These are phyloP conservation scores for Gymnopithys bicolor DNA, from an alignment of 2,797 vertebrate genomes.

Conservation along the genomic window DNA sequence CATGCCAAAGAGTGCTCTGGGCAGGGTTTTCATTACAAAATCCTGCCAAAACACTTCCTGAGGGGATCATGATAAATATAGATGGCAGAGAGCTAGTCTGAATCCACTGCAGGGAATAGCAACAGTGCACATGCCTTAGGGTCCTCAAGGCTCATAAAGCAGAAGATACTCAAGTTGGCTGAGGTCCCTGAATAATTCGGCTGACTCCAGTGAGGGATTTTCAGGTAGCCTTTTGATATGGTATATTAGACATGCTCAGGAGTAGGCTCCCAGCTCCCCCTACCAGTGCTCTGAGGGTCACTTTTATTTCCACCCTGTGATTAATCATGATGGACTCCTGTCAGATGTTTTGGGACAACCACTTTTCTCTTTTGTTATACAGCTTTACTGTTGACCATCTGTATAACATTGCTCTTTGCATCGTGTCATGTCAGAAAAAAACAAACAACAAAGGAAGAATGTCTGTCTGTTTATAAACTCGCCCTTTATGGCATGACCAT, in stretches of 20 bases:
- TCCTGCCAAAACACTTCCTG: slow-evolving; percentile 74
- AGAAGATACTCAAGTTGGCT: slow-evolving; percentile 57
- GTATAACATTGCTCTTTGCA: background rate
- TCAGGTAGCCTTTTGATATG: slow-evolving; percentile 59
- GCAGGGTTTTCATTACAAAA: slow-evolving; percentile 71
- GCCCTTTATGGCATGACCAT: background rate
- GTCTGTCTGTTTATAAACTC: background rate
- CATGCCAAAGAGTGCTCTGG: slow-evolving; percentile 67
- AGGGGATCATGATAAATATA: slow-evolving; percentile 72
- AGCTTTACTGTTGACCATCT: slow-evolving; percentile 19
- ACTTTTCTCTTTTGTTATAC: background rate
- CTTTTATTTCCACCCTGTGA: slow-evolving; percentile 39
- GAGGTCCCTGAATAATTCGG: slow-evolving; percentile 40
- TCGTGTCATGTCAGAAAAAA: background rate
- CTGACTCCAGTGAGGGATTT: slow-evolving; percentile 46
- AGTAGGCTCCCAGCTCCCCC: background rate
- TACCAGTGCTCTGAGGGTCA: background rate
- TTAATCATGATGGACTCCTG: background rate
- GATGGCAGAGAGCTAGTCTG: slow-evolving; percentile 61
- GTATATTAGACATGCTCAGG: background rate
- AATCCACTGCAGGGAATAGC: slow-evolving; percentile 27
- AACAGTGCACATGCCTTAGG: slow-evolving; percentile 34
- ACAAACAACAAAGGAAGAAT: slow-evolving; percentile 23
- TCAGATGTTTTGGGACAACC: background rate
- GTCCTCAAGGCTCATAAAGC: slow-evolving; percentile 61